Conservation (phyloP, 2,797 vertebrate genomes). For the Trachops cirrhosus region DNA sequence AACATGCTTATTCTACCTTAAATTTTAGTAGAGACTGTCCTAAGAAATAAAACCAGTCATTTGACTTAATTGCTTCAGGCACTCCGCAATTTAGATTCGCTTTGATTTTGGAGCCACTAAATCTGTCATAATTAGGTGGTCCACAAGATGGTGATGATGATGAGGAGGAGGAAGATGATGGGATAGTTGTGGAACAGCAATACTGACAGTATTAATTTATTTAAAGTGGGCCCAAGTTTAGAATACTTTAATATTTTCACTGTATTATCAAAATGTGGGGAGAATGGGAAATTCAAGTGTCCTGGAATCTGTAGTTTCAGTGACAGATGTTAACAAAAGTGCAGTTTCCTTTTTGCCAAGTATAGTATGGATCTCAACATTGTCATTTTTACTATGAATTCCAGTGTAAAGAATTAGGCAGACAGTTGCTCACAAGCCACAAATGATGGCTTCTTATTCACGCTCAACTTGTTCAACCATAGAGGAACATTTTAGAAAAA, state of each 20-base stretch:
- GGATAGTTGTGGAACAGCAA: not conserved
- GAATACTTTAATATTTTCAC: not conserved
- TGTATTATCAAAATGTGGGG: not conserved
- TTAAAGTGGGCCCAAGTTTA: not conserved
- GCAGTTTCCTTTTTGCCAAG: not conserved
- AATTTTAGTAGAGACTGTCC: not conserved
- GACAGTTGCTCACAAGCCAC: not conserved
- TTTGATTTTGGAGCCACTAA: not conserved
- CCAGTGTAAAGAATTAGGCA: not conserved
- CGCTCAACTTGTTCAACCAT: not conserved
- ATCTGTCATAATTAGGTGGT: not conserved
- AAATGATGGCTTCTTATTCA: conserved; percentile 46
- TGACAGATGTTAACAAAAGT: not conserved
- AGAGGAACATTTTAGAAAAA: conserved; percentile 41
- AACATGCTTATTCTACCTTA: not conserved
- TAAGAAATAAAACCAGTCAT: not conserved
- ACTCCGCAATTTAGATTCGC: not conserved
- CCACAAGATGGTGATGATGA: not conserved
- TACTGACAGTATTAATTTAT: not conserved
- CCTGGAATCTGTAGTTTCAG: not conserved
- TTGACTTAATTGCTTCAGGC: not conserved
- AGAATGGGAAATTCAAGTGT: not conserved
- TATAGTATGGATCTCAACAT: not conserved
- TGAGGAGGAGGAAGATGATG: no score
- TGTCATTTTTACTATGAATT: conserved; percentile 41